These are phyloP conservation scores for Minunthozetes semirufus DNA, from an alignment of 2,888 invertebrate species.

Conservation along the genomic window DNA sequence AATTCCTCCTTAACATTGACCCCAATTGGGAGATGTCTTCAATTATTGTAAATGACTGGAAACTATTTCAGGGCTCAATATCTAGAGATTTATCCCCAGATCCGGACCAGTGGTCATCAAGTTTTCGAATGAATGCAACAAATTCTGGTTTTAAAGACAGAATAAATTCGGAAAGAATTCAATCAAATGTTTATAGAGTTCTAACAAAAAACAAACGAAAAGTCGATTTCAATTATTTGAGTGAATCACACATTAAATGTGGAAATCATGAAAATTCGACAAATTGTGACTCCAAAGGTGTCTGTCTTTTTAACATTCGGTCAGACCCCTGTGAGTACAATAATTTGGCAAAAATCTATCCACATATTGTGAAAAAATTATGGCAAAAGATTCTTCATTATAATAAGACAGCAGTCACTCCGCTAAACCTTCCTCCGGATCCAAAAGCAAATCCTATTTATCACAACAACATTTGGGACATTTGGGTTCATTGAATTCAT, in stretches of 20 bases:
- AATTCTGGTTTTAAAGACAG: background rate
- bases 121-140: background rate
- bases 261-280: too few species aligned
- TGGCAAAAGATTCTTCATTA: background rate
- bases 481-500: background rate
- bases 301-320: background rate
- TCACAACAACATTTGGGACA: background rate
- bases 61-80: background rate
- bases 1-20: background rate
- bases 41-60: background rate
- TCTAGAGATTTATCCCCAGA: background rate
- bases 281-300: too few species aligned
- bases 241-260: background rate
- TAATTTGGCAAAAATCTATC: background rate
- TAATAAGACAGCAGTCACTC: background rate
- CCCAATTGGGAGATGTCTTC: constrained; percentile 12
- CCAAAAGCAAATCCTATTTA: background rate
- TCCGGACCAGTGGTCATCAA: background rate
- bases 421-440: background rate
- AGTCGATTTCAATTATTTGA: background rate
- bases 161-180: background rate
- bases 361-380: background rate
- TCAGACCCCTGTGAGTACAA: constrained; percentile 7
- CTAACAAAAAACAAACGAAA: background rate
- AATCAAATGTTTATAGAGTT: background rate